These are phyloP conservation scores for Tenthredo livida DNA, from an alignment of 2,888 invertebrate genomes.

Conservation along the genomic window DNA sequence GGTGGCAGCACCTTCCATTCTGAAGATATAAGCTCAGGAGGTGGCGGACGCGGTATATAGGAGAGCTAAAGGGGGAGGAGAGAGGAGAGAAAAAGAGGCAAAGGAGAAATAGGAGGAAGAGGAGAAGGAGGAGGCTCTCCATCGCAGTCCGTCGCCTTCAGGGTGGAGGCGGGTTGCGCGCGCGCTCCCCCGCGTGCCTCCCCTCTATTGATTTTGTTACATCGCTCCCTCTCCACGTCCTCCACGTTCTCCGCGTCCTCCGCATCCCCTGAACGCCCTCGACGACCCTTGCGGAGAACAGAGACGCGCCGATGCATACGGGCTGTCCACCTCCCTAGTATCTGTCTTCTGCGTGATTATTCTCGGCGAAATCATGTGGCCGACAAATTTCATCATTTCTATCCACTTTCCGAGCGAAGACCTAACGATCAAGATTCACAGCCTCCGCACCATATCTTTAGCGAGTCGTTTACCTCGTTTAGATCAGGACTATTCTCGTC, in stretches of 20 bases:
- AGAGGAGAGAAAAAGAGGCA: slow-evolving; percentile 55
- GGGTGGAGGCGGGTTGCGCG: slow-evolving; percentile 72
- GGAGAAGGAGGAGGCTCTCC: slow-evolving; percentile 71
- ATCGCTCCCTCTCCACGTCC: slow-evolving; percentile 62
- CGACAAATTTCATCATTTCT: slow-evolving; percentile 2
- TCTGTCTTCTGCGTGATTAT: background rate
- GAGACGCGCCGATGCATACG: slow-evolving; percentile 71
- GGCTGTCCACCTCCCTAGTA: slow-evolving; percentile 40
- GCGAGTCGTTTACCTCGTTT: background rate
- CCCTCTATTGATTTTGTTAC: slow-evolving; percentile 79
- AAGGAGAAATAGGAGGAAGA: slow-evolving; percentile 59
- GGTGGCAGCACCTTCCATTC: slow-evolving; percentile 63
- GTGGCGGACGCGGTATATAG: slow-evolving; percentile 54
- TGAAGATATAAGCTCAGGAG: slow-evolving; percentile 40
- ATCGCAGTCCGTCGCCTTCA: slow-evolving; percentile 79
- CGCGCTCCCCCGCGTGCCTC: slow-evolving; percentile 75
- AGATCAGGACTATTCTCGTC: background rate
- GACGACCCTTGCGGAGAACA: slow-evolving; percentile 64
- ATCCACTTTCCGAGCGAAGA: background rate
- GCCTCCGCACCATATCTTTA: background rate
- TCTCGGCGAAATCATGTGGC: background rate
- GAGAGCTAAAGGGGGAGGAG: slow-evolving; percentile 27
- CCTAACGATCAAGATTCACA: background rate
- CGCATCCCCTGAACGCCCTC: slow-evolving; percentile 72
- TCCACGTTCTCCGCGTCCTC: slow-evolving; percentile 65